Percentiles rank a stretch among this genome's conserved stretches.
These are phyloP conservation scores for Thereva unica DNA, from an alignment of 2,888 invertebrate genomes.

Conservation along the genomic window DNA sequence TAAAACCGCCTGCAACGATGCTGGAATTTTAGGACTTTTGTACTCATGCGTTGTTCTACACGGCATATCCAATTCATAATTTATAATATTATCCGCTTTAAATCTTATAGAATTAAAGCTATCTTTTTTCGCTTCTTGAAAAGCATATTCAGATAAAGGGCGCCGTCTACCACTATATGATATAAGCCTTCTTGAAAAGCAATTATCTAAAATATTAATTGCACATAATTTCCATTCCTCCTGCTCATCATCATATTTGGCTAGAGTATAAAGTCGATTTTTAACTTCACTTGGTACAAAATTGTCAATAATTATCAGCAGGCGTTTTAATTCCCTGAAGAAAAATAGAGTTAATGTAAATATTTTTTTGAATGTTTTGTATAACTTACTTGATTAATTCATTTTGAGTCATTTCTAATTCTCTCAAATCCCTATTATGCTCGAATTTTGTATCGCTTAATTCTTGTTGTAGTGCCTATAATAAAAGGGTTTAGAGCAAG, in stretches of 20 bases:
- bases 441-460: constrained; percentile 82
- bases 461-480: constrained; percentile 66
- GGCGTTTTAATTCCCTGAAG: constrained; percentile 79
- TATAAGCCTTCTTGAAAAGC: constrained; percentile 63
- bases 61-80: constrained; percentile 58
- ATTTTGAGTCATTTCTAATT: constrained; percentile 88
- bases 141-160: constrained; percentile 66
- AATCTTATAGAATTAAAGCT: constrained; percentile 51
- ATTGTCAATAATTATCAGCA: constrained; percentile 85
- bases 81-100: constrained; percentile 57
- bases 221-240: constrained; percentile 69
- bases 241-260: constrained; percentile 80
- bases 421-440: constrained; percentile 88
- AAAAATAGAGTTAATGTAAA: no score
- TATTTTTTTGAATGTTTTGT: neutral
- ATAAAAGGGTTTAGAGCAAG: neutral
- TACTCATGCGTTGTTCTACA: constrained; percentile 59
- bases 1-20: constrained; percentile 57
- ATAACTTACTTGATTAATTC: constrained; percentile 73
- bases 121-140: constrained; percentile 54
- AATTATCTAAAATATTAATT: constrained; percentile 57
- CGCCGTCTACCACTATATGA: constrained; percentile 67
- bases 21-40: constrained; percentile 57
- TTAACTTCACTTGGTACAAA: constrained; percentile 86
- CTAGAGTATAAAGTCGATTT: constrained; percentile 71